Conservation (phyloP, 2,113 vertebrate species). For the Laticauda colubrina region DNA sequence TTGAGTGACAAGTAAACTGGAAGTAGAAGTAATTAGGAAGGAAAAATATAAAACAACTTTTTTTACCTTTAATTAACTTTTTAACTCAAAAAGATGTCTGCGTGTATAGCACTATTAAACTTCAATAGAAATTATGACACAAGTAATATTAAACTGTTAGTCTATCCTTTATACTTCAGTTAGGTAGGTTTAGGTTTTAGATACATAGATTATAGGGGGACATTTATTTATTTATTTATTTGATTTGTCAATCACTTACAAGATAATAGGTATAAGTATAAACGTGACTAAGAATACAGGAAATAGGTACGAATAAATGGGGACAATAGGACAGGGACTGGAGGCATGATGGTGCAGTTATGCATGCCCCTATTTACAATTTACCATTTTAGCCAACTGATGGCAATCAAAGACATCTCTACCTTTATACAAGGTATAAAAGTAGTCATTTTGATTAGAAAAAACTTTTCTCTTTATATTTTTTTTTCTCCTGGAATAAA, state of each 20-base stretch:
- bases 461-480: conserved; percentile 46
- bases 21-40: not conserved
- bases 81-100: not conserved
- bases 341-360: no score
- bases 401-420: not conserved
- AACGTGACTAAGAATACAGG: no score
- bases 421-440: conserved; percentile 45
- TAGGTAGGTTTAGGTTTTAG: not conserved
- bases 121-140: not conserved
- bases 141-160: not conserved
- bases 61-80: not conserved
- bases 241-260: no score
- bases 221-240: not conserved
- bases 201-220: not conserved
- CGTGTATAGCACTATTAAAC: not conserved
- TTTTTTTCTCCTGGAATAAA: conserved; percentile 55
- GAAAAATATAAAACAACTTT: not conserved
- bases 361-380: not conserved
- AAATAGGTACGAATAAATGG: no score
- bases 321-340: no score
- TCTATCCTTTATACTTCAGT: not conserved
- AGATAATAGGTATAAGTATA: no score
- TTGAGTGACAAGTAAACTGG: not conserved
- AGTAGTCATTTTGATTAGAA: not conserved
- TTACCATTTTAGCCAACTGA: not conserved